A percentile compares a stretch with the other conserved stretches of the same genome.
These are phyloP conservation scores for Drosophila punjabiensis DNA, from an alignment of 1,140 invertebrate species.

Conservation along the genomic window DNA sequence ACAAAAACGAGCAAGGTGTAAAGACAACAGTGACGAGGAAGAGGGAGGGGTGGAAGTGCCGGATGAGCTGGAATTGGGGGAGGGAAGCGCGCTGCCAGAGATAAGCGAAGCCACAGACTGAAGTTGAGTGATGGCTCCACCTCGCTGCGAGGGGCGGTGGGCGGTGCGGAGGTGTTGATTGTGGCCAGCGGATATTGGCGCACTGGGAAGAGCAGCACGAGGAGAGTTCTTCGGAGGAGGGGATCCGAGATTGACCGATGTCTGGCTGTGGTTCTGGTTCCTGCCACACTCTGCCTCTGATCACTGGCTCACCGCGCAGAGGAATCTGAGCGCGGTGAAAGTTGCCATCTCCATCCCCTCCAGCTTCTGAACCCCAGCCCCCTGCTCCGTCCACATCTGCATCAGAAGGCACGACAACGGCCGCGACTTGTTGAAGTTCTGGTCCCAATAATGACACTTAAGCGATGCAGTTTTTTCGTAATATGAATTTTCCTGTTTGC, in stretches of 20 bases:
- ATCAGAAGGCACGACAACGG: slow-evolving; percentile 55
- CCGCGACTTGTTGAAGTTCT: slow-evolving; percentile 76
- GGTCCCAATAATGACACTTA: slow-evolving; percentile 83
- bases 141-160: slow-evolving; percentile 39
- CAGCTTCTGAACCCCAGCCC: background rate
- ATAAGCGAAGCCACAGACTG: slow-evolving; percentile 56
- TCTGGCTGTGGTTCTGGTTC: slow-evolving; percentile 52
- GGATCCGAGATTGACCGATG: slow-evolving; percentile 67
- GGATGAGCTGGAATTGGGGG: slow-evolving; percentile 16
- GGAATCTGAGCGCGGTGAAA: slow-evolving; percentile 75
- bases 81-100: slow-evolving; percentile 23
- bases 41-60: slow-evolving; percentile 6
- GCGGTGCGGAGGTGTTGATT: slow-evolving; percentile 72
- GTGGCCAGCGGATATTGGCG: slow-evolving; percentile 70
- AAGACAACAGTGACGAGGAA: slow-evolving; percentile 52
- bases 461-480: slow-evolving; percentile 81
- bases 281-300: slow-evolving; percentile 23
- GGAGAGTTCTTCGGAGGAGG: background rate
- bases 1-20: slow-evolving; percentile 71
- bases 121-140: slow-evolving; percentile 71
- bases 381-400: slow-evolving; percentile 17
- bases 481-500: slow-evolving; percentile 81
- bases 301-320: slow-evolving; percentile 43
- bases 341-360: slow-evolving; percentile 65
- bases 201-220: slow-evolving; percentile 4